These are phyloP conservation scores for Phenganax stokvisi DNA, from an alignment of 92 coral and sea anemone genomes.

Conservation along the genomic window DNA sequence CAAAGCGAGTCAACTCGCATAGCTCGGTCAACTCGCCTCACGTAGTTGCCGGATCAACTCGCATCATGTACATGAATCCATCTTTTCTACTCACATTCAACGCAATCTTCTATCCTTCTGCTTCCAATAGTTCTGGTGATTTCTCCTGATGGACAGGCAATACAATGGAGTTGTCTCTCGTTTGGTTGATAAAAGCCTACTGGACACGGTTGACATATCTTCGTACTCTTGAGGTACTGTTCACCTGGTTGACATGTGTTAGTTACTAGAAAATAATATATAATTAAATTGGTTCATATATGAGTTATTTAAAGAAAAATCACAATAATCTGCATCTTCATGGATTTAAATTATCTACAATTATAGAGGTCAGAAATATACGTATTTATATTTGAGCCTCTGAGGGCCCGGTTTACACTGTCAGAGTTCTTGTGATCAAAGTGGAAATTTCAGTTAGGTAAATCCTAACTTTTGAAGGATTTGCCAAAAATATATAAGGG, in stretches of 20 bases:
- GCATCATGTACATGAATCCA: not conserved
- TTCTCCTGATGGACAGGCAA: not conserved
- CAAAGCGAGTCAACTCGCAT: too few relatives aligned
- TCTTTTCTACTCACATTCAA: conserved; percentile 1
- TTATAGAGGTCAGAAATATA: too few relatives aligned
- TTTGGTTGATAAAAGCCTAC: conserved; percentile 2
- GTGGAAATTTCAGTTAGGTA: too few relatives aligned
- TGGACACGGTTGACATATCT: conserved; percentile 8
- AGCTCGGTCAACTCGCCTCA: too few relatives aligned
- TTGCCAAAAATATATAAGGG: too few relatives aligned
- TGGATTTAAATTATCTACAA: too few relatives aligned
- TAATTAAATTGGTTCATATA: too few relatives aligned
- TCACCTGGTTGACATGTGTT: conserved; percentile 14
- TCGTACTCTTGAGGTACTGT: not conserved
- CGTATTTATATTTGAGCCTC: too few relatives aligned
- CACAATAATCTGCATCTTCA: not conserved
- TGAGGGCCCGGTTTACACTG: too few relatives aligned
- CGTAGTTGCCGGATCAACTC: too few relatives aligned
- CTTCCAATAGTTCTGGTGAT: conserved; percentile 4
- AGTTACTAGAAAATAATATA: not conserved
- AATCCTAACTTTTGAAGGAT: too few relatives aligned
- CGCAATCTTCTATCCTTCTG: conserved; percentile 2
- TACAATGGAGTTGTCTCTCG: not conserved
- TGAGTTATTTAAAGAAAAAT: not conserved
- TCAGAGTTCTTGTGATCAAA: too few relatives aligned